Percentiles rank a stretch among this genome's conserved stretches.
Conservation (phyloP, 2,113 vertebrate species). For the Siniperca chuatsi region DNA sequence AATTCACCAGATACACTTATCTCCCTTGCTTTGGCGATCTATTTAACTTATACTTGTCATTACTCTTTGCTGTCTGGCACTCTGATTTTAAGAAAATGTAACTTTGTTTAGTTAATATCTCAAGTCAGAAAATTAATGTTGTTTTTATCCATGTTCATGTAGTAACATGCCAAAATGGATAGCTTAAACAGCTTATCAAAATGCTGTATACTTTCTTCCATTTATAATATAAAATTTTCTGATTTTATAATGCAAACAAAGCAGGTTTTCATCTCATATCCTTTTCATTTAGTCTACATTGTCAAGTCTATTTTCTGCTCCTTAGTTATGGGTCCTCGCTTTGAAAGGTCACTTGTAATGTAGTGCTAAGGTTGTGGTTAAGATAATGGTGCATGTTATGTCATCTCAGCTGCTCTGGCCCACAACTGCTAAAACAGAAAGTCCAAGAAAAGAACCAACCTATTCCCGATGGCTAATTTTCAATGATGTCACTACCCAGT, state of each 20-base stretch:
- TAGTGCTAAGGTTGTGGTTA: conserved; percentile 74
- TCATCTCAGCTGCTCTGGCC: conserved; percentile 76
- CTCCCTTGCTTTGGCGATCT: conserved; percentile 31
- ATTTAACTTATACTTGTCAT: conserved; percentile 43
- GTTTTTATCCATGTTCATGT: conserved; percentile 14
- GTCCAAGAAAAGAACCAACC: conserved; percentile 73
- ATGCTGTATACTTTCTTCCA: background rate
- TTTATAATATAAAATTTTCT: conserved; percentile 4
- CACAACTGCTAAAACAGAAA: conserved; percentile 68
- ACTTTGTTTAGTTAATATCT: conserved; percentile 48
- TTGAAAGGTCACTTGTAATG: conserved; percentile 69
- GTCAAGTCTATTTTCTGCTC: conserved; percentile 62
- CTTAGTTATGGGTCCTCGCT: conserved; percentile 47
- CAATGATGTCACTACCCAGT: conserved; percentile 71
- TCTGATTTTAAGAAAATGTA: conserved; percentile 40
- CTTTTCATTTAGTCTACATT: conserved; percentile 32
- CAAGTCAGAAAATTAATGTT: conserved; percentile 25
- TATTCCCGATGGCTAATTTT: conserved; percentile 50
- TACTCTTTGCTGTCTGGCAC: conserved; percentile 44
- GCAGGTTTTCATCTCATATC: conserved; percentile 34
- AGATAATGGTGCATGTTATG: conserved; percentile 74
- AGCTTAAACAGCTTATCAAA: conserved; percentile 12
- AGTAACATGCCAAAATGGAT: conserved; percentile 36
- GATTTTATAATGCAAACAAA: conserved; percentile 44
- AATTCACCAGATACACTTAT: conserved; percentile 54